A percentile compares a stretch with the other conserved stretches of the same genome.
Conservation (phyloP, 1,140 invertebrate species). For the Lepeophtheirus salmonis region DNA sequence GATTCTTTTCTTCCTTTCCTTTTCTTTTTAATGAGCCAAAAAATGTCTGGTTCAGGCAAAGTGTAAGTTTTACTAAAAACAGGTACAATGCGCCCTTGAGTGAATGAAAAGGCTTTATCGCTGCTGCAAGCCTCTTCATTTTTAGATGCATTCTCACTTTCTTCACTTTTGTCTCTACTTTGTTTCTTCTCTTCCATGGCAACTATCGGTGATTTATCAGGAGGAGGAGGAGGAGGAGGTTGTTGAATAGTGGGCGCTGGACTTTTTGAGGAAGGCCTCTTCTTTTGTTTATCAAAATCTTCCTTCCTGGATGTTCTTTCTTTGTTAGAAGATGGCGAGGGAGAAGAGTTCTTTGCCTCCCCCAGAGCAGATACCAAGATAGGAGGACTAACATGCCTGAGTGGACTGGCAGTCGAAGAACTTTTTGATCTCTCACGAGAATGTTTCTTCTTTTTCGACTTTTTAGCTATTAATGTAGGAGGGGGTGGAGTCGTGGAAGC, state of each 20-base stretch:
- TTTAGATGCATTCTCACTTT: too few species aligned
- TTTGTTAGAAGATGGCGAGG: background rate
- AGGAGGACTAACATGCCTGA: background rate
- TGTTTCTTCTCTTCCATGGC: too few species aligned
- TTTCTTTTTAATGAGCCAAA: background rate
- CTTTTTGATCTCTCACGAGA: background rate
- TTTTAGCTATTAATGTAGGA: too few species aligned
- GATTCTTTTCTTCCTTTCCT: too few species aligned
- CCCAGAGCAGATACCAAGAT: background rate
- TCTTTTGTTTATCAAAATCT: too few species aligned
- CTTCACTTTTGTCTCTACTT: background rate
- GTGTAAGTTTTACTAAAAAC: background rate
- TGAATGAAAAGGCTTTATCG: background rate
- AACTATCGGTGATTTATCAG: too few species aligned
- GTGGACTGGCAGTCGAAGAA: background rate
- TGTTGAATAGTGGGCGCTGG: background rate
- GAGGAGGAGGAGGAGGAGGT: too few species aligned
- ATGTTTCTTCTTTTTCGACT: background rate
- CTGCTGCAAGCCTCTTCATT: too few species aligned
- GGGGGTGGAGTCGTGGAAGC: background rate
- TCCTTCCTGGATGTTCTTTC: too few species aligned
- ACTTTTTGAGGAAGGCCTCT: too few species aligned
- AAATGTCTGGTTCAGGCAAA: background rate
- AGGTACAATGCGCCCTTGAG: background rate
- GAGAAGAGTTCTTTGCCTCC: too few species aligned